Base-by-base conservation (phyloP, 2,888 invertebrate genomes). In the Chirona hameri region DNA sequence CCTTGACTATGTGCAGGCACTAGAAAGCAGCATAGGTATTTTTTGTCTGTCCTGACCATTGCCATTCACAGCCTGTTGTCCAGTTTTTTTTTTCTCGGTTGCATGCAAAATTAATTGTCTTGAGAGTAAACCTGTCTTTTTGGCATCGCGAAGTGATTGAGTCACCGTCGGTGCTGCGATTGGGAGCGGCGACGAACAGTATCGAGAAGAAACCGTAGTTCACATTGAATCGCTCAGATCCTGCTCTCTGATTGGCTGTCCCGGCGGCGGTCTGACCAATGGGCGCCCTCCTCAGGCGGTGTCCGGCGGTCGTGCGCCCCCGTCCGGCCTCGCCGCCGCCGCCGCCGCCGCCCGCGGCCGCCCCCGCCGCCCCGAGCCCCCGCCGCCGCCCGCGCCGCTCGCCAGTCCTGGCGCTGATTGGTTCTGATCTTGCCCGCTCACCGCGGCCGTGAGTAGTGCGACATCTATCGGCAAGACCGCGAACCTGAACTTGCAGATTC, bases 401-500 rank as follows among this genome's bases (percentile, higher is more conserved):
- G 76, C 76, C 76, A 24, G 76, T 76, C 2, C 24, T 46, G 39
- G 76, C 76, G 24, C 9, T 76, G 76, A 46, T 14, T 18, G 46
- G 76, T 10, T 9, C 46, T 5, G n/a, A 46, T 39, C 10, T 7
- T 3, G 0, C 46, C 3, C 39, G 39, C 76, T 4, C 14, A 39
- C 21, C 76, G 39, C 76, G 76, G 76, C 76, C 76, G 76, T 76
- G 76, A 76, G 76, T 76, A 76, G 76, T 18, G 76, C 76, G 76
- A 39, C 76, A 76, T 46, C 76, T 76, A 24, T 39, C 24, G 10
- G 76, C 24, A 7, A 24, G 12, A 18, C 10, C 14, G 46, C 10
- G 24, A 76, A 76, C 76, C 18, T 10, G 18, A 72, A 18, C 12
- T 27, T 31, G 31, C 72, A 31, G 31, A 29, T 72, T 27, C 72